Conservation (phyloP, 2,113 vertebrate genomes). For the Zosterops borbonicus region DNA sequence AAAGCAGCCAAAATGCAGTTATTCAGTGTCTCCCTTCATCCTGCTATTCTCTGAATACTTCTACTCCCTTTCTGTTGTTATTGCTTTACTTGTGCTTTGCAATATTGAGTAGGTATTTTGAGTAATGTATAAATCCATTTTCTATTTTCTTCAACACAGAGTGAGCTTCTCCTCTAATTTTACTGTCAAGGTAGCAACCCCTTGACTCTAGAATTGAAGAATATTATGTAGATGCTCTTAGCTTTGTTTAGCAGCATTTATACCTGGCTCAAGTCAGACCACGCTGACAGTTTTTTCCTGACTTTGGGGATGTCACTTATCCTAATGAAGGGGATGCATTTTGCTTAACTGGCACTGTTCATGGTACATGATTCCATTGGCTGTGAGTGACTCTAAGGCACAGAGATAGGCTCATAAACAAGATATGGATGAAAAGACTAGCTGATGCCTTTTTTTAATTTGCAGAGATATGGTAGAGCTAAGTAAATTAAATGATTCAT, state of each 20-base stretch:
- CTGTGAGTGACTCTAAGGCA: background rate
- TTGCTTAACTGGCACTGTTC: background rate
- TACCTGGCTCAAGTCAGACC: background rate
- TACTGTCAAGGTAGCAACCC: background rate
- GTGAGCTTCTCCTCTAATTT: background rate
- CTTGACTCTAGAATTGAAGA: background rate
- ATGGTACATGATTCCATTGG: background rate
- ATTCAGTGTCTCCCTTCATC: background rate
- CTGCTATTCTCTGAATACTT: background rate
- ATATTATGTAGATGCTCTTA: background rate
- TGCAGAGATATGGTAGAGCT: background rate
- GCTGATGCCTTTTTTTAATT: slow-evolving; percentile 4
- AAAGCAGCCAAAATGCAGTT: background rate
- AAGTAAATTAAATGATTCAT: slow-evolving; percentile 11
- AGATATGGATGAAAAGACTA: background rate
- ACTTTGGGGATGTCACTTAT: background rate
- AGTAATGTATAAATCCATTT: background rate
- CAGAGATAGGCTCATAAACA: background rate
- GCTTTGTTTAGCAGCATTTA: background rate
- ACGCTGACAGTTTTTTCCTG: background rate
- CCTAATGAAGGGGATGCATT: background rate
- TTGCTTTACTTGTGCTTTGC: background rate
- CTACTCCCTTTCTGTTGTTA: background rate
- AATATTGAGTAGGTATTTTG: background rate
- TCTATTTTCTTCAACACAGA: background rate